Conservation (phyloP, 2,113 vertebrate genomes). For the Halichoeres trimaculatus region DNA sequence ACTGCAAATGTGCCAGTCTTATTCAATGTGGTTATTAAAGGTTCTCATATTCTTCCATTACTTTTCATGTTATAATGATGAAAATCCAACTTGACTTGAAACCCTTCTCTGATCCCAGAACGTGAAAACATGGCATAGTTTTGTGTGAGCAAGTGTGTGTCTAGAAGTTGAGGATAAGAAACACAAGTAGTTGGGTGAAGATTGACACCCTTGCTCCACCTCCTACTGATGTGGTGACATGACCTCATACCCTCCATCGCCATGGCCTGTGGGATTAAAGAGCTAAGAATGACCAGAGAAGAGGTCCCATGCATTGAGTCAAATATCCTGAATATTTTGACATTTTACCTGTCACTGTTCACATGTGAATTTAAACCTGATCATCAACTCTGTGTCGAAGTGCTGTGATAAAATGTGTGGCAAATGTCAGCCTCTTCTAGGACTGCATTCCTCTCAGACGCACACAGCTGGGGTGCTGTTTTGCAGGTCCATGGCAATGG, state of each 20-base stretch:
- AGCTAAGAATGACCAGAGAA: constrained; percentile 9
- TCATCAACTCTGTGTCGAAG: background rate
- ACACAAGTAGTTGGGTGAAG: constrained; percentile 1
- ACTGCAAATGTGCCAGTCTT: no score
- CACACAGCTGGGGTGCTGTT: constrained; percentile 63
- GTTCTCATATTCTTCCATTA: no score
- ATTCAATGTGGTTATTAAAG: no score
- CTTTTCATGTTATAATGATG: no score
- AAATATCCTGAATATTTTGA: background rate
- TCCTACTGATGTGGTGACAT: constrained; percentile 38
- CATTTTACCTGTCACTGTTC: background rate
- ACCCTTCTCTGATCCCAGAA: background rate
- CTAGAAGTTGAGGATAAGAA: background rate
- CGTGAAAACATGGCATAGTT: constrained; percentile 43
- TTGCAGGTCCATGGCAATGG: constrained; percentile 54
- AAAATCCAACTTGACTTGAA: no score
- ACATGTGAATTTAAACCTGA: background rate
- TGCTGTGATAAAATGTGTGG: no score
- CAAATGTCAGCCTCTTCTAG: constrained; percentile 32
- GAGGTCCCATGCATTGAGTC: background rate
- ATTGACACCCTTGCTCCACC: constrained; percentile 31
- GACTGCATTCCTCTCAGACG: constrained; percentile 41
- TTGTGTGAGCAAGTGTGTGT: constrained; percentile 19
- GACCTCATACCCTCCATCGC: constrained; percentile 31
- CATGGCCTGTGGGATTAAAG: constrained; percentile 49